Conservation (phyloP, 2,888 invertebrate genomes). For the Leucophora obtusa region DNA sequence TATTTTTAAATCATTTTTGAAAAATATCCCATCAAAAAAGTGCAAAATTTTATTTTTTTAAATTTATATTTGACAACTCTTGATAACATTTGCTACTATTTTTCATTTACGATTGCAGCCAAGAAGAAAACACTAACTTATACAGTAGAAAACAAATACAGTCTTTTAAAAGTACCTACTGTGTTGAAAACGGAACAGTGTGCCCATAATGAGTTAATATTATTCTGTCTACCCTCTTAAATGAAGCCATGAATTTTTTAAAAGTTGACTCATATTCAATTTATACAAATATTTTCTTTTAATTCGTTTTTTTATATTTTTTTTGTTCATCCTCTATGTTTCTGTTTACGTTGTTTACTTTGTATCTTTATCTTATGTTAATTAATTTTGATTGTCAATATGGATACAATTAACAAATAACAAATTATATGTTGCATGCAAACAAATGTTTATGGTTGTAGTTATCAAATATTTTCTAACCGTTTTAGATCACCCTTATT, state of each 20-base stretch:
- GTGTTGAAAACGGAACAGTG: too few relatives aligned
- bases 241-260: neutral
- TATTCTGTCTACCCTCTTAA: neutral
- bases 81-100: too few relatives aligned
- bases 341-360: neutral
- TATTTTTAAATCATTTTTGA: too few relatives aligned
- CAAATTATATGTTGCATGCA: constrained; percentile 51
- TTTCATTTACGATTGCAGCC: too few relatives aligned
- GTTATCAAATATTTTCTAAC: constrained; percentile 22
- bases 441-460: constrained; percentile 44
- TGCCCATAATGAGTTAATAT: too few relatives aligned
- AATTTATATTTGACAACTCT: too few relatives aligned
- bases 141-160: too few relatives aligned
- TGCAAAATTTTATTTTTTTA: too few relatives aligned
- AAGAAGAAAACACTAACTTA: too few relatives aligned
- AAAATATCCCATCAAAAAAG: too few relatives aligned
- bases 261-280: constrained; percentile 42
- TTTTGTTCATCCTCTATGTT: neutral
- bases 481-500: constrained; percentile 19
- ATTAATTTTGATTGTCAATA: constrained; percentile 57
- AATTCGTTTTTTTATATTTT: constrained; percentile 5
- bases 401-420: constrained; percentile 20
- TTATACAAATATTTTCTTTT: constrained; percentile 6
- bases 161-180: too few relatives aligned
- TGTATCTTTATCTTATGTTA: constrained; percentile 28